Evolutionary conservation across 2,888 invertebrate genomes (phyloP), one percentile per base, ranked within the genome.

Genomic region (Galeruca laticollis): DNA sequence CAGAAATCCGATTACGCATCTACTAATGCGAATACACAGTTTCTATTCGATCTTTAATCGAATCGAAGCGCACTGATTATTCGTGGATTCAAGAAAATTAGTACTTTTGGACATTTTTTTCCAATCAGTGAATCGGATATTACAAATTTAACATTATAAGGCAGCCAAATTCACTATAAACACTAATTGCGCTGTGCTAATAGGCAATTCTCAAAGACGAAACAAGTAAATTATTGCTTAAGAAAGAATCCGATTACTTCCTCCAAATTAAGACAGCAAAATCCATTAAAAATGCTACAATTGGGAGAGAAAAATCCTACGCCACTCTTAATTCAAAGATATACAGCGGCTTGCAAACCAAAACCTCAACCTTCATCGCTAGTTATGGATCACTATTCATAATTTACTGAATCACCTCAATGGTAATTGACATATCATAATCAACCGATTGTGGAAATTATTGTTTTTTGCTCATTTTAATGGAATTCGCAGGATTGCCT

Each of bases 131-230:
- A 43, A 4, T n/a, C 43, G 43, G 43, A 43, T 43, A 43, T 43
- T 43, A 15, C 43, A 5, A 15, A 43, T n/a, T 3, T 13, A 43
- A 33, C 9, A 63, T 15, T 47, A 6, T 47, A 47, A 47, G 15
- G 15, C n/a, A 47, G 6, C 8, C 51, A 20, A 51, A 21, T 51
- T 51, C 21, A 51, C 20, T 21, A 51, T 51, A 51, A 43, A 13
- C 51, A 5, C 26, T 51, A 26, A 51, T 51, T 51, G 51, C 26
- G 51, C 51, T 51, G 13, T 11, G 51, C 11, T 51, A 51, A 51
- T 51, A 26, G 21, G 51, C 26, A 51, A 51, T 51, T 51, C 51
- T 26, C 20, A 26, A 51, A 51, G 9, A 11, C 51, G 51, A 51
- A 51, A 51, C 21, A 51, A 51, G 51, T 21, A 51, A 51, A 11